Base-by-base conservation (phyloP, 2,797 vertebrate species). In the Geotrypetes seraphini region DNA sequence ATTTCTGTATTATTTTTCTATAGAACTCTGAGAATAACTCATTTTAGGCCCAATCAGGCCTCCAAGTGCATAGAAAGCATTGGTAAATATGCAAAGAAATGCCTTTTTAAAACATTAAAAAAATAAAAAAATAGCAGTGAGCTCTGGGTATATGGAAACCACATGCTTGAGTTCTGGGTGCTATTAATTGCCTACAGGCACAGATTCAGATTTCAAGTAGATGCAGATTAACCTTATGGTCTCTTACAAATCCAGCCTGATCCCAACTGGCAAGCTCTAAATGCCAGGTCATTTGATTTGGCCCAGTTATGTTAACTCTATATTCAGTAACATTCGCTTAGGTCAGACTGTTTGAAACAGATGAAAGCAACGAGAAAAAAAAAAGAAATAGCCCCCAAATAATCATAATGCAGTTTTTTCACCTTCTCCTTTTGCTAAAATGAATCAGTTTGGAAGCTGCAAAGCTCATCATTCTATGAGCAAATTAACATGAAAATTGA, bases 171-270 rank as follows among this genome's bases (percentile, higher is more conserved):
- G 46, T 53, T 56, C 47, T 62, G 46, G 30, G 66, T 55, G 33
- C 44, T 56, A 59, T 71, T 66, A 60, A 60, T 69, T 69, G 58
- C 25, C 47, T 47, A 47, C 32, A 54, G 49, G 50, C 53, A 53
- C 45, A 42, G 48, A 30, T 43, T 56, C 46, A 53, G 54, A 53
- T 55, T 66, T 63, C 66, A 57, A 57, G 49, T 47, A 61, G 56
- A 56, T 66, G 60, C 30, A 28, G 47, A 29, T 35, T 49, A 32
- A 58, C 40, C 53, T 58, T 29, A 30, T 35, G 33, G 34, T 39
- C 41, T 36, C 14, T 36, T 53, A 48, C 38, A 48, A 26, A 26
- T 12, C 54, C 30, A 41, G 39, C 43, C 39, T 28, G 36, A 14
- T 39, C 31, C 28, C 30, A 52, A 30, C 28, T 34, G 19, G 36